These are phyloP conservation scores for Trissolcus brochymenae DNA, from an alignment of 2,888 invertebrate genomes.

Conservation along the genomic window DNA sequence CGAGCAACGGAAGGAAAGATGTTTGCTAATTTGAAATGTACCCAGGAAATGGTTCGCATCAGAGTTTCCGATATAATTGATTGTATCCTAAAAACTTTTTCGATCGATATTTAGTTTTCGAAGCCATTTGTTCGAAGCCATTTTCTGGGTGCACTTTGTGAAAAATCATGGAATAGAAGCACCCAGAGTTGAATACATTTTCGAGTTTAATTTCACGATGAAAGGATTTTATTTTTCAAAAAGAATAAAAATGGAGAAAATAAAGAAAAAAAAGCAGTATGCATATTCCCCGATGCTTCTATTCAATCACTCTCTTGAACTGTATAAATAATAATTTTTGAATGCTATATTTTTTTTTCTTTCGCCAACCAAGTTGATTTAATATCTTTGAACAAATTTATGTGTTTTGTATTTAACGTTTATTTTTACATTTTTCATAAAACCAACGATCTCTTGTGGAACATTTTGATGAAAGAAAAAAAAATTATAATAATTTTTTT, in stretches of 20 bases:
- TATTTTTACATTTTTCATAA: too few species aligned
- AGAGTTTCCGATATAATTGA: too few species aligned
- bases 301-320: constrained; percentile 15
- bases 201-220: constrained; percentile 12
- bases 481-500: not conserved
- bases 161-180: constrained; percentile 18
- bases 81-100: not conserved
- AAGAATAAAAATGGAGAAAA: too few species aligned
- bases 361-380: too few species aligned
- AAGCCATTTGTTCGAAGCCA: not conserved
- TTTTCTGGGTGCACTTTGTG: constrained; percentile 27
- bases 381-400: too few species aligned
- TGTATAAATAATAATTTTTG: constrained; percentile 20
- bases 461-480: not conserved
- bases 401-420: too few species aligned
- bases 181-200: constrained; percentile 10
- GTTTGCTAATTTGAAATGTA: too few species aligned
- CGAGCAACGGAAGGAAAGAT: too few species aligned
- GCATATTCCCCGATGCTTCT: constrained; percentile 11
- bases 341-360: not conserved
- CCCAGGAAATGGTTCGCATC: too few species aligned
- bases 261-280: not conserved
- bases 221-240: constrained; percentile 2
- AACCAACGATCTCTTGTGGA: too few species aligned
- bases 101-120: not conserved